Conservation (phyloP, 2,797 vertebrate genomes). For the Tenualosa thibaudeaui region DNA sequence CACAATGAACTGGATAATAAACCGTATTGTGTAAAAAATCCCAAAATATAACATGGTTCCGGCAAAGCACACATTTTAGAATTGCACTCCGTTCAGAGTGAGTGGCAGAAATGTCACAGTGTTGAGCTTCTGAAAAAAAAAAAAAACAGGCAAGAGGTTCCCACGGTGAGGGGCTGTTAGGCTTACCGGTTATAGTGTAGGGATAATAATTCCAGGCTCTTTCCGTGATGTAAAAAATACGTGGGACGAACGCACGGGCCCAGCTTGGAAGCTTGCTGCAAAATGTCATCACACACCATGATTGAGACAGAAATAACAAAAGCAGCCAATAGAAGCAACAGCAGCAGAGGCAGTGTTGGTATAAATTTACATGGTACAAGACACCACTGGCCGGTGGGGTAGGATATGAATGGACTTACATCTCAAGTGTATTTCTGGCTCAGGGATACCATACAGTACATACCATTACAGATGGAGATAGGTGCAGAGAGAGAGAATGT, state of each 20-base stretch:
- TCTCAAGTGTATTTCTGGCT: slow-evolving; percentile 11
- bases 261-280: slow-evolving; percentile 72
- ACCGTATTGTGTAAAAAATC: background rate
- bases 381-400: background rate
- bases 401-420: slow-evolving; percentile 2
- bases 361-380: slow-evolving; percentile 5
- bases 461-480: background rate
- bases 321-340: background rate
- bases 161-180: background rate
- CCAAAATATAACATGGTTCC: background rate
- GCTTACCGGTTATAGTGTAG: slow-evolving; percentile 83
- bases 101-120: background rate
- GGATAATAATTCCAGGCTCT: slow-evolving; percentile 85
- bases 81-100: background rate
- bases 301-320: slow-evolving; percentile 18
- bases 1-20: slow-evolving; percentile 15
- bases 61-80: background rate
- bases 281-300: slow-evolving; percentile 28
- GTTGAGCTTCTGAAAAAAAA: background rate
- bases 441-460: slow-evolving; percentile 9
- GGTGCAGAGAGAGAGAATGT: background rate
- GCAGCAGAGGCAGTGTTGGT: background rate
- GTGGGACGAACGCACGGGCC: slow-evolving; percentile 81
- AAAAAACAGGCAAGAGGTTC: background rate
- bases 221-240: slow-evolving; percentile 83